Evolutionary conservation across 2,797 vertebrate species (phyloP).

Genomic region (Dryobates pubescens): DNA sequence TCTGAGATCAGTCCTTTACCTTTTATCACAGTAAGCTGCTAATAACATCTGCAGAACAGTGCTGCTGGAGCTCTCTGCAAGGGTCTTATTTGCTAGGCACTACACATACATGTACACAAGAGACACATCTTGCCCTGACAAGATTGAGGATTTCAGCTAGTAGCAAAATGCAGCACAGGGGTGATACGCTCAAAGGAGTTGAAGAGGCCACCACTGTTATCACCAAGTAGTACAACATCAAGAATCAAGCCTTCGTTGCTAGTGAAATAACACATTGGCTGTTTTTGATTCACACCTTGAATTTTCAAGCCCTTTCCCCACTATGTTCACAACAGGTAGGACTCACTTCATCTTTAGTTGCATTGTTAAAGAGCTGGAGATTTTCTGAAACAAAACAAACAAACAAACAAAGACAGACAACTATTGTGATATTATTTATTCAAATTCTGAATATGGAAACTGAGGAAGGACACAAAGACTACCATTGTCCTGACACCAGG

Average conservation of each 20-base stretch:
- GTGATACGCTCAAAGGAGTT: not conserved
- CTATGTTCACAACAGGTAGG: not conserved
- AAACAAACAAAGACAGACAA: not conserved
- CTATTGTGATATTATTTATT: not conserved
- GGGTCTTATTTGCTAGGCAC: conserved; percentile 2
- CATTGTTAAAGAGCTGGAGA: fast-evolving
- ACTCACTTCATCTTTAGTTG: not conserved
- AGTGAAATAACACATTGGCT: not conserved
- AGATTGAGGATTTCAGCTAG: not conserved
- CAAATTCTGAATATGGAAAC: not conserved
- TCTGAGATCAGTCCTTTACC: not conserved
- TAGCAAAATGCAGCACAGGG: not conserved
- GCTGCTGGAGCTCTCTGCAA: not conserved
- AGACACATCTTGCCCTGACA: not conserved
- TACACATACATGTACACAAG: not conserved
- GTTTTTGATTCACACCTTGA: not conserved
- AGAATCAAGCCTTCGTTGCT: not conserved
- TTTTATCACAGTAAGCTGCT: not conserved
- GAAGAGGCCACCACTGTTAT: not conserved
- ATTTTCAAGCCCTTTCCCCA: not conserved
- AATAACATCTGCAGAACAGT: conserved; percentile 32
- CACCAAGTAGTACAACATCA: not conserved
- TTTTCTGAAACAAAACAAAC: not conserved
- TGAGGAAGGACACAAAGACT: not conserved
- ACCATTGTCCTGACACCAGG: not conserved